Conservation (phyloP, 53 echinoderm and acorn worm genomes). For the Antedon mediterranea region DNA sequence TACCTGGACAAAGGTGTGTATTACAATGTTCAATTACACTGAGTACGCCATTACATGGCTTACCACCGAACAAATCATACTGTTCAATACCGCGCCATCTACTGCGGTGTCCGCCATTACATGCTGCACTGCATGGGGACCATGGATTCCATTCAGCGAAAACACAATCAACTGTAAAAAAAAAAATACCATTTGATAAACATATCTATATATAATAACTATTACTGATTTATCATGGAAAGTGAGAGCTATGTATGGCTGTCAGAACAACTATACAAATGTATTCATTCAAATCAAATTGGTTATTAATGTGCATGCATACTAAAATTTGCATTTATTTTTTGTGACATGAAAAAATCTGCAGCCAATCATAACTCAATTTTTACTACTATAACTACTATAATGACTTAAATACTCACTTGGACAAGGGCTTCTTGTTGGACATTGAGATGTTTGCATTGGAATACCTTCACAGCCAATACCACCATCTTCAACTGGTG, state of each 20-base stretch:
- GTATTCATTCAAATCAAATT: no score
- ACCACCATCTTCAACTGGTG: constrained; percentile 1
- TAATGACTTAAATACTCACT: no score
- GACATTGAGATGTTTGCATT: constrained; percentile 5
- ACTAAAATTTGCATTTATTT: no score
- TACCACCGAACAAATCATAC: background rate
- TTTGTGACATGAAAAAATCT: no score
- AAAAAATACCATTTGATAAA: no score
- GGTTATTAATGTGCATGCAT: no score
- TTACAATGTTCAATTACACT: background rate
- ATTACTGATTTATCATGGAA: no score
- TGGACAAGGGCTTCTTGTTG: constrained; percentile 7
- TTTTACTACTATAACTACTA: no score
- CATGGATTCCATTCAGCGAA: constrained; percentile 11
- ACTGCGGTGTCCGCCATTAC: constrained; percentile 9
- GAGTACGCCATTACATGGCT: background rate
- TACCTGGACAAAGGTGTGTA: background rate
- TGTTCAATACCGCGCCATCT: background rate
- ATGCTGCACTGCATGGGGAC: constrained; percentile 12
- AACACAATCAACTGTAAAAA: constrained; percentile 16
- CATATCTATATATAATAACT: no score
- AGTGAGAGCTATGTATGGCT: no score
- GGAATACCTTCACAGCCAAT: constrained; percentile 6
- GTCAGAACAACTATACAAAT: no score
- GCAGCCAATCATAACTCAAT: no score